Evolutionary conservation across 2,113 vertebrate species (phyloP), one percentile per base, ranked within the genome.

Genomic region (Chamaea fasciata): DNA sequence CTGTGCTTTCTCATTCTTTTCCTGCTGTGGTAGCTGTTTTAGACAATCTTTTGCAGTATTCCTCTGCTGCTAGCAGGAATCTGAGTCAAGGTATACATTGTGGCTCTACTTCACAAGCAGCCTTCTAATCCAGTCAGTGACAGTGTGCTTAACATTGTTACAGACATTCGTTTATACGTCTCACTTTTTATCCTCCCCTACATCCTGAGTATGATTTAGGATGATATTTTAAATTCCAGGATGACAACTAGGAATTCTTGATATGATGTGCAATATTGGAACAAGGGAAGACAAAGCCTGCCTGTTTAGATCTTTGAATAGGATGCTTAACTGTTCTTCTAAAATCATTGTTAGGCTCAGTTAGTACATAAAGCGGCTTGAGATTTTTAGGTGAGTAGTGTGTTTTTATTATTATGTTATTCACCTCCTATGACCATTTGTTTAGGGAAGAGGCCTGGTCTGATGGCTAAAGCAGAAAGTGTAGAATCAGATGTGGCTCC

Each of bases 151-250:
- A 49, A 33, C 56, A 75, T 47, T 60, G 76, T 47, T 57, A 27
- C 28, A 79, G 69, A 35, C n/a, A n/a, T 68, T 50, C 23, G 39
- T 70, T 75, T 37, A 2, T 49, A 50, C 27, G 10, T 64, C 3
- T 0, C 2, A 2, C 14, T n/a, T 57, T 52, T 64, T 24, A 22
- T 22, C 22, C 9, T 18, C 22, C n/a, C 15, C 41, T 47, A 10
- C 59, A 49, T 41, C 30, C 65, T 39, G 15, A 41, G 37, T 23
- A 44, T 76, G 76, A 93, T 75, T 92, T 67, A 83, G 74, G 55
- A 41, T 47, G 50, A 52, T 68, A 20, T 15, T 91, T 87, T 75
- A 21, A 49, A 35, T 87, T 91, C 59, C 67, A 85, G 68, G 53
- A 73, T 46, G 70, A 41, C 21, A 56, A 62, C 93, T 79, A 79